Evolutionary conservation across 2,797 vertebrate genomes (phyloP), one percentile per base, ranked within the genome.

Genomic region (Periophthalmus magnuspinnatus): DNA sequence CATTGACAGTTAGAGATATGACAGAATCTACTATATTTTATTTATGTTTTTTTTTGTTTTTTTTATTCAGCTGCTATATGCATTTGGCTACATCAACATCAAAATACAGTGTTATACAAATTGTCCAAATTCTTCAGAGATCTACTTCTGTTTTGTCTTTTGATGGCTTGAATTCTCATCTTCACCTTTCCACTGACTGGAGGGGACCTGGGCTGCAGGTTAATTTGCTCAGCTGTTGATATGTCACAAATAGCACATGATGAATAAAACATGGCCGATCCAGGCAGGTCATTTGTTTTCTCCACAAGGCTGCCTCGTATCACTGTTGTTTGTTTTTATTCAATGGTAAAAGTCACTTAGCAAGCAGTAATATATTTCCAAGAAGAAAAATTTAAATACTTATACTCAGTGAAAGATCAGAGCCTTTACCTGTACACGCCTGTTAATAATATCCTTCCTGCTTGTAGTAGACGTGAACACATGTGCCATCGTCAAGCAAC

Each of bases 251-350:
- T 38, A 68, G 33, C 50, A 19, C 63, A 58, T 62, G 61, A 71
- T 83, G 69, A 84, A 82, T 84, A 72, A 88, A 66, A 69, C 60
- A 83, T 78, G 63, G 50, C 69, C 45, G 28, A 65, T 73, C 3
- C 60, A 60, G 71, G 74, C 70, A 38, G 54, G 72, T 77, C 13
- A 34, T 63, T 52, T 54, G 2, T 63, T 41, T 64, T 64, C 38
- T 47, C 34, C 36, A 21, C 59, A 22, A 28, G 61, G 11, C 13
- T 17, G 34, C 22, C 36, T 62, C 13, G 6, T 47, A 47, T 63
- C 21, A 9, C 34, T 22, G n/a, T 17, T 63, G 19, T 63, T 47
- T 64, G 16, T 19, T 47, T 64, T 47, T 1, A 47, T 64, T 64
- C 22, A 64, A 32, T 62, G 11, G 5, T 41, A 24, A 21, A 22